phyloP scores from a whole-genome alignment of 1,140 invertebrate genomes.

The Mycetomoellerius zeteki region DNA sequence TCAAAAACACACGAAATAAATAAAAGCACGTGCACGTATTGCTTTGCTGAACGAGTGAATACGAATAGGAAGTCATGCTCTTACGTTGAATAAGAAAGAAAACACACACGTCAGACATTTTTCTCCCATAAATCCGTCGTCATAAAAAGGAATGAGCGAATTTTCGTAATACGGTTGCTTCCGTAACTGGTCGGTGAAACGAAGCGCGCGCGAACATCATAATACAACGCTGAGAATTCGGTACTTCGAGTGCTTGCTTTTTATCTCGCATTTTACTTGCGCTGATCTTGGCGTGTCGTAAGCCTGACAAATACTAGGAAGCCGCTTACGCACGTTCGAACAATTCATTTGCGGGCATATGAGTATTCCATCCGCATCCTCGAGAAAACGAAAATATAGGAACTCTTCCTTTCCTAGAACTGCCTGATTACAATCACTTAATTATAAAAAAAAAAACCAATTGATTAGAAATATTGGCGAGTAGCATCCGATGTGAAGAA shows the following conservation, averaged over 20 bases:
- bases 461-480: slow-evolving; percentile 7
- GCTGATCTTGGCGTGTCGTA: slow-evolving; percentile 54
- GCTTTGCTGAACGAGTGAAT: slow-evolving; percentile 36
- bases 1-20: slow-evolving; percentile 4
- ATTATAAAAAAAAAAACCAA: slow-evolving; percentile 9
- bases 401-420: slow-evolving; percentile 1
- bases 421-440: slow-evolving; percentile 7
- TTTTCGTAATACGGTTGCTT: slow-evolving; percentile 77
- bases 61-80: slow-evolving; percentile 8
- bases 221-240: slow-evolving; percentile 72
- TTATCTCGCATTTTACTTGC: slow-evolving; percentile 30
- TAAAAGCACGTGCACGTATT: neutral
- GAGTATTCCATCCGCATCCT: slow-evolving; percentile 1
- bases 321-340: neutral
- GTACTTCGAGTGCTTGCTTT: slow-evolving; percentile 49
- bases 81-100: slow-evolving; percentile 57
- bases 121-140: slow-evolving; percentile 75
- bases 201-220: slow-evolving; percentile 61
- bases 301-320: slow-evolving; percentile 60
- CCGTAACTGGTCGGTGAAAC: slow-evolving; percentile 66
- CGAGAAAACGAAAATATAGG: slow-evolving; percentile 18
- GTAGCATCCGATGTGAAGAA: neutral
- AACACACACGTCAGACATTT: slow-evolving; percentile 69
- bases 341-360: slow-evolving; percentile 28
- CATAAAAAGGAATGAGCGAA: slow-evolving; percentile 75